Conservation (phyloP, 2,113 vertebrate species). For the Gasterosteus nipponicus region DNA sequence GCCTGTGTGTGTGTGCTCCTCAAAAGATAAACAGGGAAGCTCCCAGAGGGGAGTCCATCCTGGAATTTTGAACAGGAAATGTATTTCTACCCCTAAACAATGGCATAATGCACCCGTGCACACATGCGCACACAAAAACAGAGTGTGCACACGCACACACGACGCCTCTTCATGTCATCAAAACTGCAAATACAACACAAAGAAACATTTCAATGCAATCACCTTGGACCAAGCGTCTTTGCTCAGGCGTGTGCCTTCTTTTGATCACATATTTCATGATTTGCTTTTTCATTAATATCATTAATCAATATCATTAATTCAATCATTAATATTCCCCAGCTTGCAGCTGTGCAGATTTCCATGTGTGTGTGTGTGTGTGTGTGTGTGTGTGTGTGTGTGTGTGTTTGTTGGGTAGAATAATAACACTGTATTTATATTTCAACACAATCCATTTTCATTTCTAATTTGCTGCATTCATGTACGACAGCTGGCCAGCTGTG, state of each 20-base stretch:
- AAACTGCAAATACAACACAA: slow-evolving; percentile 5
- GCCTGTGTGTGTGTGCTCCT: slow-evolving; percentile 26
- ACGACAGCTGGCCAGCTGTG: slow-evolving; percentile 61
- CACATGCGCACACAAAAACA: slow-evolving; percentile 1
- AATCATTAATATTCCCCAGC: slow-evolving; percentile 48
- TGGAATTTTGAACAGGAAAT: slow-evolving; percentile 77
- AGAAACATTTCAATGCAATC: slow-evolving; percentile 20
- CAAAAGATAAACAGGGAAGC: slow-evolving; percentile 72
- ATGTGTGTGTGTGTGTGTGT: slow-evolving; percentile 11
- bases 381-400: slow-evolving; percentile 10
- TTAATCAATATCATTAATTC: too few species aligned
- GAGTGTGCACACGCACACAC: slow-evolving; percentile 2
- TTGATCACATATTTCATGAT: slow-evolving; percentile 4
- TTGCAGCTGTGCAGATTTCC: slow-evolving; percentile 55
- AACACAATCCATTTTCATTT: slow-evolving; percentile 59
- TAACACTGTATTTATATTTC: slow-evolving; percentile 45
- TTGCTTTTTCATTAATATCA: too few species aligned
- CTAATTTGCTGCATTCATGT: slow-evolving; percentile 62
- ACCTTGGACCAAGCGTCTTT: slow-evolving; percentile 13
- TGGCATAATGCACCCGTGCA: slow-evolving; percentile 41
- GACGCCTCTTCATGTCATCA: slow-evolving; percentile 20
- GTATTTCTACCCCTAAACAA: slow-evolving; percentile 70
- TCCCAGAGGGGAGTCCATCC: slow-evolving; percentile 69
- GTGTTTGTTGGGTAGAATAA: slow-evolving; percentile 35
- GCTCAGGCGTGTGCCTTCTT: background rate